phyloP scores from a whole-genome alignment of 2,113 vertebrate species.

The Dunckerocampus dactyliophorus region DNA sequence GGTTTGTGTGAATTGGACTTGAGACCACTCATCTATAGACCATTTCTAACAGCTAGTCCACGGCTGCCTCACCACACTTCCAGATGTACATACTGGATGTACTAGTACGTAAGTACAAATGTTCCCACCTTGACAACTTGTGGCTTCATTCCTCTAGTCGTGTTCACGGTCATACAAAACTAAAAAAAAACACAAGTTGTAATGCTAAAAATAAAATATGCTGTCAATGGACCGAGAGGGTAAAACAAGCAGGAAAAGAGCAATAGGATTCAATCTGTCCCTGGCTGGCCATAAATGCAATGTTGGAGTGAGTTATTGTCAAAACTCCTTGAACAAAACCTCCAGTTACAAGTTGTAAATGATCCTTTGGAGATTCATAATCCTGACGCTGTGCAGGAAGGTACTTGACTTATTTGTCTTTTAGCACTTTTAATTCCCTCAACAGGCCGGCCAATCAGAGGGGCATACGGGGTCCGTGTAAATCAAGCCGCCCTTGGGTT shows the following conservation, averaged over 20 bases:
- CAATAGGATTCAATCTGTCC: slow-evolving; percentile 52
- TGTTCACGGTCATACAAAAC: slow-evolving; percentile 25
- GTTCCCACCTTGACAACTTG: slow-evolving; percentile 30
- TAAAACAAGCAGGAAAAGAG: slow-evolving; percentile 55
- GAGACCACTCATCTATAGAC: too few relatives aligned
- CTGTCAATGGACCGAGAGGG: slow-evolving; percentile 38
- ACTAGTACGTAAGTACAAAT: slow-evolving; percentile 22
- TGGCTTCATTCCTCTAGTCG: slow-evolving; percentile 18
- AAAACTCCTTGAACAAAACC: slow-evolving; percentile 56
- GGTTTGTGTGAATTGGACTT: background rate
- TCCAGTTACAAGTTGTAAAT: slow-evolving; percentile 70
- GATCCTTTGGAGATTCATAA: slow-evolving; percentile 72
- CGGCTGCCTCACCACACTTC: background rate
- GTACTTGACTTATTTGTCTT: slow-evolving; percentile 73
- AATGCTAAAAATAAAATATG: slow-evolving; percentile 23
- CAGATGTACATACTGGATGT: slow-evolving; percentile 4
- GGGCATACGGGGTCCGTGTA: slow-evolving; percentile 59
- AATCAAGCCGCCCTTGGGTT: slow-evolving; percentile 69
- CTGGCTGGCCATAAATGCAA: slow-evolving; percentile 55
- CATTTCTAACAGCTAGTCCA: background rate
- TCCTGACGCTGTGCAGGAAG: slow-evolving; percentile 67
- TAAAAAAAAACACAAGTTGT: background rate
- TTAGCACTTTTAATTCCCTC: slow-evolving; percentile 77
- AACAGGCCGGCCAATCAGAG: slow-evolving; percentile 71
- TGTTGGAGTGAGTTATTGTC: slow-evolving; percentile 61